phyloP scores from a whole-genome alignment of 2,888 invertebrate genomes.

The Sicus ferrugineus region DNA sequence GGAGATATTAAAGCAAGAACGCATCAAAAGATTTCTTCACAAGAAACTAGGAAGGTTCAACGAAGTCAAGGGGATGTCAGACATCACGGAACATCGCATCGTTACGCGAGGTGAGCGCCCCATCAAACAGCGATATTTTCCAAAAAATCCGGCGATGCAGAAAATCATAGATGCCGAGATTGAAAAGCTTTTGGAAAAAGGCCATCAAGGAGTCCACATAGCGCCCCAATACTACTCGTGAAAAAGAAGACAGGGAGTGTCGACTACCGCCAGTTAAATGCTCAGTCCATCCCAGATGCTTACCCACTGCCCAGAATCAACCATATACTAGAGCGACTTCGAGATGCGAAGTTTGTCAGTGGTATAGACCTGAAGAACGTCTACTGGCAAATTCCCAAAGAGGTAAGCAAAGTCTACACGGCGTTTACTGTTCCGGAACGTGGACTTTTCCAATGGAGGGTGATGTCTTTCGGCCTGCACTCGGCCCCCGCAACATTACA shows the following conservation, averaged over 20 bases:
- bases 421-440: slow-evolving; percentile 29
- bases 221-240: slow-evolving; percentile 28
- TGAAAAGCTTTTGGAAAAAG: slow-evolving; percentile 18
- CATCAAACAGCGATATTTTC: slow-evolving; percentile 25
- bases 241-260: slow-evolving; percentile 34
- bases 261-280: slow-evolving; percentile 29
- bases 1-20: slow-evolving; percentile 3
- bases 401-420: not conserved
- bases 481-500: slow-evolving; percentile 33
- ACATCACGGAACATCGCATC: slow-evolving; percentile 2
- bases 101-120: slow-evolving; percentile 27
- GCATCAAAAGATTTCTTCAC: not conserved
- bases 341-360: slow-evolving; percentile 25
- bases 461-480: slow-evolving; percentile 34
- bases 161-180: slow-evolving; percentile 30
- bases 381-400: slow-evolving; percentile 32
- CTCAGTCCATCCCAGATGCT: slow-evolving; percentile 20
- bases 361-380: slow-evolving; percentile 29
- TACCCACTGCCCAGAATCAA: slow-evolving; percentile 32
- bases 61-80: not conserved
- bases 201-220: slow-evolving; percentile 34
- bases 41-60: not conserved
- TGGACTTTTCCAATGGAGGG: slow-evolving; percentile 30
- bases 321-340: slow-evolving; percentile 23
- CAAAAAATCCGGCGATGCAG: slow-evolving; percentile 36